Evolutionary conservation across 2,888 invertebrate species (phyloP), one percentile per base, ranked within the genome.

Genomic region (Cataglyphis cursor): DNA sequence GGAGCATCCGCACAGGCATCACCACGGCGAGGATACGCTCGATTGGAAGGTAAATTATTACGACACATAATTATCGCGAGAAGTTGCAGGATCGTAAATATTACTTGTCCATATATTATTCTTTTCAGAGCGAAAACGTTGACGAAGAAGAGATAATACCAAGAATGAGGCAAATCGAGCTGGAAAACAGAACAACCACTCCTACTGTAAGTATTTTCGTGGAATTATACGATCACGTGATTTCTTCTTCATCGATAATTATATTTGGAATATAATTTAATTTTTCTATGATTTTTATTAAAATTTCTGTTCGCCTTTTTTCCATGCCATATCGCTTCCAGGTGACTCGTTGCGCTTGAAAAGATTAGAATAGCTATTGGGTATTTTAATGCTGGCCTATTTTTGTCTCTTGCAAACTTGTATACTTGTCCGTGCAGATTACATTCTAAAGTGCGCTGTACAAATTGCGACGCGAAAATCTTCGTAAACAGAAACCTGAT

Each of bases 1-100:
- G 51, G 51, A 51, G n/a, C 95, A 95, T 84, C 94, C 95, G 3
- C 95, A 95, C 86, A 92, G 95, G 51, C 95, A 95, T 88, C 95
- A 95, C 83, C 95, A 95, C 65, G 95, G 95, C 1, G 95, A 95
- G 66, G 93, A 91, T 44, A 90, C 92, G 28, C 92, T 94, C 57
- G 83, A 83, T 70, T 86, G 84, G 87, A 87, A 87, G 18, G 90
- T 90, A 48, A 74, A 86, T 74, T 48, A 31, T 21, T 66, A 12
- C 5, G 24, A 12, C 18, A 38, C 38, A 38, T 75, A 51, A 31
- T 76, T 1, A 12, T 48, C 9, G 3, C 1, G 24, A 76, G 15
- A 15, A n/a, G n/a, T 48, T 35, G 3, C 6, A 28, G 24, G 24
- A 57, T 31, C 8, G 3, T 2, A 51, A 70, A 44, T 80, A 44